These are phyloP conservation scores for Cyclopterus lumpus DNA, from an alignment of 2,797 vertebrate genomes.

Conservation along the genomic window DNA sequence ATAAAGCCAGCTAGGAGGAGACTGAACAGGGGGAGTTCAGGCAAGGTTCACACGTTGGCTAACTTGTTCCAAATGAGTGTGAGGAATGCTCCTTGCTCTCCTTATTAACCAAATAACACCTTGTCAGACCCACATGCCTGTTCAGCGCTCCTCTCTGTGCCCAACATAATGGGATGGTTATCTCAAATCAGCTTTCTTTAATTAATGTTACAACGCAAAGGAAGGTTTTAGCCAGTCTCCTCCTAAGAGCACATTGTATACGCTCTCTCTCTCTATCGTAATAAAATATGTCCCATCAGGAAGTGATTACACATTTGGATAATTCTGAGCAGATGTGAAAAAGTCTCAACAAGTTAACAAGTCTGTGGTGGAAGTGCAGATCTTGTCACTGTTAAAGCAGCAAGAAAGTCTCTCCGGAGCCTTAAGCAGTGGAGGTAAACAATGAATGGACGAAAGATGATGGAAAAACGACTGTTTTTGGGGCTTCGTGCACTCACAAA, in stretches of 20 bases:
- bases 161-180: constrained; percentile 67
- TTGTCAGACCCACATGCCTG: constrained; percentile 56
- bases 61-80: constrained; percentile 69
- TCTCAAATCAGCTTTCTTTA: constrained; percentile 70
- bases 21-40: constrained; percentile 48
- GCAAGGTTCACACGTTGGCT: constrained; percentile 54
- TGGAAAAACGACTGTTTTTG: constrained; percentile 7
- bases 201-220: constrained; percentile 72
- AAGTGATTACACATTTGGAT: constrained; percentile 82
- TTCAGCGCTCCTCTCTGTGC: constrained; percentile 50
- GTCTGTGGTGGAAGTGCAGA: constrained; percentile 62
- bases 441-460: constrained; percentile 8
- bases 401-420: neutral
- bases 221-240: constrained; percentile 65
- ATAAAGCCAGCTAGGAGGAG: constrained; percentile 18
- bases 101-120: constrained; percentile 68
- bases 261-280: constrained; percentile 55
- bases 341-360: constrained; percentile 80
- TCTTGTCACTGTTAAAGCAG: constrained; percentile 28
- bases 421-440: constrained; percentile 13
- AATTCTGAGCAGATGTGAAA: constrained; percentile 84
- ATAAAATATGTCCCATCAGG: constrained; percentile 81
- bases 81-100: constrained; percentile 63
- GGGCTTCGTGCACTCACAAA: neutral
- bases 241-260: constrained; percentile 71